These are phyloP conservation scores for Oryctes rhinoceros DNA, from an alignment of 1,140 invertebrate species.

Conservation along the genomic window DNA sequence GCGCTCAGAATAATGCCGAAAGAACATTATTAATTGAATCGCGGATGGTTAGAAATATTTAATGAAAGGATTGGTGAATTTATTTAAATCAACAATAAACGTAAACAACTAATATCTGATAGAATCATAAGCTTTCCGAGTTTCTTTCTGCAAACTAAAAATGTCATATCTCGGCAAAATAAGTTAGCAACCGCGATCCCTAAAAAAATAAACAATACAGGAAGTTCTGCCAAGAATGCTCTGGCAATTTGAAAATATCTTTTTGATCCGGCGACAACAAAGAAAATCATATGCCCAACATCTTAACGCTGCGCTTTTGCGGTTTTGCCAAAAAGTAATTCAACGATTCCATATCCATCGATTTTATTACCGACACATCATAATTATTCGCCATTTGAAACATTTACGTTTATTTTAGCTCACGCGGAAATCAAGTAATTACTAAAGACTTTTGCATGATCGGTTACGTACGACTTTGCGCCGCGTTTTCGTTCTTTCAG, in stretches of 20 bases:
- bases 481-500: background rate
- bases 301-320: background rate
- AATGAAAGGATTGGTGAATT: too few relatives aligned
- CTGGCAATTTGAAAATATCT: constrained; percentile 9
- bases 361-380: background rate
- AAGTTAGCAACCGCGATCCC: too few relatives aligned
- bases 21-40: too few relatives aligned
- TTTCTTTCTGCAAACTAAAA: too few relatives aligned
- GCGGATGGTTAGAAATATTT: too few relatives aligned
- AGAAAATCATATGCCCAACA: background rate
- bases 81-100: too few relatives aligned
- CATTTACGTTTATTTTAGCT: background rate
- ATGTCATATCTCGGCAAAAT: too few relatives aligned
- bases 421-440: background rate
- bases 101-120: too few relatives aligned
- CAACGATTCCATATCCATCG: background rate
- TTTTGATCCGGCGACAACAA: background rate
- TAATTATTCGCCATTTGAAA: background rate
- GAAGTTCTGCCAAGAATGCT: constrained; percentile 11
- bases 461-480: background rate
- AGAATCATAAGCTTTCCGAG: too few relatives aligned
- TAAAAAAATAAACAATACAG: background rate
- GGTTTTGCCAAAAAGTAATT: background rate
- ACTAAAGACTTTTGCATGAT: background rate
- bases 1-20: too few relatives aligned